phyloP scores from a whole-genome alignment of 2,797 vertebrate species.

The Urophycis tenuis region DNA sequence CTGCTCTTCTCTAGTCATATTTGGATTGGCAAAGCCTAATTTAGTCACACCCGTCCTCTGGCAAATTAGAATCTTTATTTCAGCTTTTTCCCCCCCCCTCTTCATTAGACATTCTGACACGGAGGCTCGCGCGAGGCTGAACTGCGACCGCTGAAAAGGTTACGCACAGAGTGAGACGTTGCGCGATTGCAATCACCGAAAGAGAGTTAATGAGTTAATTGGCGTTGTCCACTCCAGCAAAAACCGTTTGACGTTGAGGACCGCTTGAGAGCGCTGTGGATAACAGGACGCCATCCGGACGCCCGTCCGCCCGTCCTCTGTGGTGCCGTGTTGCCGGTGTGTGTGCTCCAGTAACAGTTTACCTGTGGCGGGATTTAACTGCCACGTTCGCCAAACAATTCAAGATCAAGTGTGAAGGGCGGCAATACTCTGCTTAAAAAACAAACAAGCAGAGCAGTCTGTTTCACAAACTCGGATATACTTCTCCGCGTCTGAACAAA shows the following conservation, averaged over 20 bases:
- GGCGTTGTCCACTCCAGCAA: not conserved
- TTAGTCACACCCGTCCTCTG: conserved; percentile 30
- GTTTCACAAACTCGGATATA: not conserved
- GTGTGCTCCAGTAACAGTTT: not conserved
- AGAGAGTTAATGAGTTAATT: not conserved
- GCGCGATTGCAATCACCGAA: not conserved
- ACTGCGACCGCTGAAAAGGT: not conserved
- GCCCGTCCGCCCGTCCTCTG: not conserved
- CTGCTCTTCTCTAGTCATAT: conserved; percentile 18
- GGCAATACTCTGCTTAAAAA: not conserved
- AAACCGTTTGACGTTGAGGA: too few relatives aligned
- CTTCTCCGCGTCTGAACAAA: not conserved
- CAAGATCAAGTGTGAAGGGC: not conserved
- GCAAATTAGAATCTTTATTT: conserved; percentile 36
- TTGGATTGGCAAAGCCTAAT: conserved; percentile 32
- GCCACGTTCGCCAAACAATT: not conserved
- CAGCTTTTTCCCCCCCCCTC: conserved; percentile 14
- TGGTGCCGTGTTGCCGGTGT: not conserved
- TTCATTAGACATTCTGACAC: conserved; percentile 29
- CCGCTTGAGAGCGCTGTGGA: too few relatives aligned
- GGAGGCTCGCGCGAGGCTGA: not conserved
- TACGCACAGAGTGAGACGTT: not conserved
- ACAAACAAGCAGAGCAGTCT: not conserved
- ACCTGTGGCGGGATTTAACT: not conserved
- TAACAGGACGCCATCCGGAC: not conserved